Evolutionary conservation across 2,888 invertebrate species (phyloP).

Genomic region (Rhorus exstirpatorius): DNA sequence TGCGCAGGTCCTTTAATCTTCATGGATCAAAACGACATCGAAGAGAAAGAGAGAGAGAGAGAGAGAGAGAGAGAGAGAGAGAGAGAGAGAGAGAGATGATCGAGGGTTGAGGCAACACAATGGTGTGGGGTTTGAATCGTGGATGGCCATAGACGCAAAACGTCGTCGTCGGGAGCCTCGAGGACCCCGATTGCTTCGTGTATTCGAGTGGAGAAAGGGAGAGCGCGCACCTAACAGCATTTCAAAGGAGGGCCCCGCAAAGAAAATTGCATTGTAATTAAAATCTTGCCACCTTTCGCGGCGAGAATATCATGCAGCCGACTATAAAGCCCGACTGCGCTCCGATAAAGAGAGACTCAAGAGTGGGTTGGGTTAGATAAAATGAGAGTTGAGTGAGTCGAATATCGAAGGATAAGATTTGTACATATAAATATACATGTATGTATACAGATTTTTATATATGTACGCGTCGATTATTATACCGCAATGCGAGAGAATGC

Average conservation of each 20-base stretch:
- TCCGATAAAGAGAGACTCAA: constrained; percentile 35
- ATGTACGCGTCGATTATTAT: constrained; percentile 23
- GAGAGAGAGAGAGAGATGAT: too few species aligned
- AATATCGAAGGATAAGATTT: constrained; percentile 64
- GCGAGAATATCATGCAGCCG: constrained; percentile 66
- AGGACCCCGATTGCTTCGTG: constrained; percentile 84
- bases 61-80: constrained; percentile 35
- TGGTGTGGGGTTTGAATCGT: constrained; percentile 43
- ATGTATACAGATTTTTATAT: neutral
- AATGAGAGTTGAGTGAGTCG: constrained; percentile 64
- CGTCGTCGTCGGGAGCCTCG: constrained; percentile 66
- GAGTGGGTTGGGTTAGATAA: constrained; percentile 55
- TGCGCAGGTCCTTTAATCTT: constrained; percentile 84
- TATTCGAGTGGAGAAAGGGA: constrained; percentile 81
- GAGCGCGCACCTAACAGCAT: constrained; percentile 80
- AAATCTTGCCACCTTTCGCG: constrained; percentile 75
- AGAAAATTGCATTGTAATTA: constrained; percentile 86
- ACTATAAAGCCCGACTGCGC: constrained; percentile 29
- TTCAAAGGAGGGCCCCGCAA: constrained; percentile 82
- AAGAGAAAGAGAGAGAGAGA: constrained; percentile 38
- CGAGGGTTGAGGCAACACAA: constrained; percentile 20
- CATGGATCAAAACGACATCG: constrained; percentile 83
- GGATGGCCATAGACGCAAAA: constrained; percentile 31
- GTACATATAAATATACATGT: constrained; percentile 2
- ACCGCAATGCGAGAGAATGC: constrained; percentile 25